phyloP scores from a whole-genome alignment of 2,888 invertebrate species.

The Microctonus hyperodae region DNA sequence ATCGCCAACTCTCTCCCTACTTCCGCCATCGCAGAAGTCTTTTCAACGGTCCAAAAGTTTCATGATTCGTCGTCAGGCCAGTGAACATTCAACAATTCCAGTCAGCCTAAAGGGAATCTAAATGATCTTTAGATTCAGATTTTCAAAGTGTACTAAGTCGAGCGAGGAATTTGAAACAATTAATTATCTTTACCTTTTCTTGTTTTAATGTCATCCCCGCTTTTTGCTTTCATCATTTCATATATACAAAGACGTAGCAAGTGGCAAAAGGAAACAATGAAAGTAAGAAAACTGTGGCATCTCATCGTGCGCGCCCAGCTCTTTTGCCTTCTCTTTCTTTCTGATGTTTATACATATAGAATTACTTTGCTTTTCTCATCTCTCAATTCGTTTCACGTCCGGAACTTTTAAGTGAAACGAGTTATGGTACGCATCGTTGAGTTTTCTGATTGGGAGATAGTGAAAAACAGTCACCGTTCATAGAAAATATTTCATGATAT shows the following conservation, averaged over 20 bases:
- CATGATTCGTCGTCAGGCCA: slow-evolving; percentile 9
- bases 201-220: neutral
- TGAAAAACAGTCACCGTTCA: neutral
- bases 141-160: slow-evolving; percentile 16
- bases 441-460: slow-evolving; percentile 1
- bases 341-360: neutral
- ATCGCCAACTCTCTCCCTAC: slow-evolving; percentile 1
- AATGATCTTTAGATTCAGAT: slow-evolving; percentile 29
- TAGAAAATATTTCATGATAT: neutral
- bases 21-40: neutral
- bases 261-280: slow-evolving; percentile 9
- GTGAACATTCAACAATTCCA: neutral
- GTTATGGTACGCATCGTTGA: slow-evolving; percentile 22
- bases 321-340: neutral
- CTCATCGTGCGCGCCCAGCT: slow-evolving; percentile 4
- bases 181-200: slow-evolving; percentile 1
- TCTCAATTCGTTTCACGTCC: slow-evolving; percentile 44
- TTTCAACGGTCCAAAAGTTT: slow-evolving; percentile 11
- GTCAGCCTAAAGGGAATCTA: slow-evolving; percentile 6
- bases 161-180: slow-evolving; percentile 14
- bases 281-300: slow-evolving; percentile 6
- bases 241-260: neutral
- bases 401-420: slow-evolving; percentile 49
- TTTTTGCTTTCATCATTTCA: neutral
- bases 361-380: slow-evolving; percentile 23